Conservation (phyloP, 2,888 invertebrate species). For the Polydrusus cervinus region DNA sequence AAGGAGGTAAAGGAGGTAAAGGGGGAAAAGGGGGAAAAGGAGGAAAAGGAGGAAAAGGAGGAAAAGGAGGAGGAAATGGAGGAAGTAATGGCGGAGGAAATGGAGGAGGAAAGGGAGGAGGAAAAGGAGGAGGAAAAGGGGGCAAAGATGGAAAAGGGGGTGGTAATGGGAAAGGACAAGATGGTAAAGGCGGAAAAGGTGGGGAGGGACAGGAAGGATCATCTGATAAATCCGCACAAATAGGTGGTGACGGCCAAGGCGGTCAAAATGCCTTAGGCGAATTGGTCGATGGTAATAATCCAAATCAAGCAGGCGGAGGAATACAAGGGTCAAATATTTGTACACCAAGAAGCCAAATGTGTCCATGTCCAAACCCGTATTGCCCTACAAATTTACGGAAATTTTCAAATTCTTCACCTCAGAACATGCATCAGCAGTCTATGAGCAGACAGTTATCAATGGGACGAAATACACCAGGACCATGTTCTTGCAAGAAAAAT, state of each 20-base stretch:
- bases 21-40: background rate
- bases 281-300: no score
- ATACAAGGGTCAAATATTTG: constrained; percentile 13
- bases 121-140: background rate
- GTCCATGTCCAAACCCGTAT: constrained; percentile 32
- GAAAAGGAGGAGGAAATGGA: constrained; percentile 6
- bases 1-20: background rate
- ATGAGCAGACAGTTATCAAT: background rate
- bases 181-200: background rate
- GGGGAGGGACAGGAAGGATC: background rate
- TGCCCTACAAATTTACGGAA: constrained; percentile 33
- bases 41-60: background rate
- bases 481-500: constrained; percentile 19
- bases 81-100: background rate
- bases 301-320: background rate
- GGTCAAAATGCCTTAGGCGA: background rate
- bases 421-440: background rate
- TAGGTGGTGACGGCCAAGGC: background rate
- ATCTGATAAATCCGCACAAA: no score
- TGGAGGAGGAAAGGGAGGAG: background rate
- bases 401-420: background rate
- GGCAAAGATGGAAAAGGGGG: background rate
- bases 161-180: background rate
- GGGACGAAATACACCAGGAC: no score
- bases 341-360: constrained; percentile 32